A percentile compares a stretch with the other conserved stretches of the same genome.
These are phyloP conservation scores for Choloepus hoffmanni DNA, from an alignment of 2,113 vertebrate genomes.

Conservation along the genomic window DNA sequence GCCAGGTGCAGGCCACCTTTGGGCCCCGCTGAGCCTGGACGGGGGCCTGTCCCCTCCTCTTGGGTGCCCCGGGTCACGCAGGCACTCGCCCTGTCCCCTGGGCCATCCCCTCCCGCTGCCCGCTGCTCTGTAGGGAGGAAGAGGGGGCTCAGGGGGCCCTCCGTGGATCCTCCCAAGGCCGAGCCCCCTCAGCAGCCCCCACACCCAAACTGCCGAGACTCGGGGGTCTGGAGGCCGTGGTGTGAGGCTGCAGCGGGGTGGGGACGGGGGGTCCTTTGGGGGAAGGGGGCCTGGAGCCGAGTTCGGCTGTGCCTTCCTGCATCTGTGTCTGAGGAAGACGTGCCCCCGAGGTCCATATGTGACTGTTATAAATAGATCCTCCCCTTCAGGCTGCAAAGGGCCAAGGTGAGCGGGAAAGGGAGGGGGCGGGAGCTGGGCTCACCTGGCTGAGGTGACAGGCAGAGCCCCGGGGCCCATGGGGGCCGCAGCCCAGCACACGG, in stretches of 20 bases:
- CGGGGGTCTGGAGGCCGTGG: background rate
- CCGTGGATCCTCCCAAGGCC: background rate
- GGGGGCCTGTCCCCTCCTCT: background rate
- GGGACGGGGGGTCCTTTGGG: background rate
- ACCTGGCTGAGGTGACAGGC: no score
- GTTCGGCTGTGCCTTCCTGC: background rate
- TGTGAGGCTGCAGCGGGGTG: accelerated
- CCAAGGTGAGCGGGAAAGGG: background rate
- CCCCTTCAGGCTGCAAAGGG: conserved; percentile 77
- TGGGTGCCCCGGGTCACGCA: background rate
- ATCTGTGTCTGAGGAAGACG: conserved; percentile 61
- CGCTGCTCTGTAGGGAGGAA: background rate
- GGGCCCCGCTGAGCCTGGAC: background rate
- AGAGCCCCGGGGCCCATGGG: background rate
- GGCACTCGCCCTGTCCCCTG: no score
- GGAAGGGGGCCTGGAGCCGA: no score
- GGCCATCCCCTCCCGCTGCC: accelerated
- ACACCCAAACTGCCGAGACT: background rate
- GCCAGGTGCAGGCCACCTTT: background rate
- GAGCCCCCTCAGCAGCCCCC: background rate
- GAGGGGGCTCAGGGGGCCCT: background rate
- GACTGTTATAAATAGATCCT: conserved; percentile 78
- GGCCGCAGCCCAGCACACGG: background rate
- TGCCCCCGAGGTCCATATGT: conserved; percentile 54
- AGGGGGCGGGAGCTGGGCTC: background rate